Evolutionary conservation across 1,140 invertebrate genomes (phyloP).

Genomic region (Apolygus lucorum): DNA sequence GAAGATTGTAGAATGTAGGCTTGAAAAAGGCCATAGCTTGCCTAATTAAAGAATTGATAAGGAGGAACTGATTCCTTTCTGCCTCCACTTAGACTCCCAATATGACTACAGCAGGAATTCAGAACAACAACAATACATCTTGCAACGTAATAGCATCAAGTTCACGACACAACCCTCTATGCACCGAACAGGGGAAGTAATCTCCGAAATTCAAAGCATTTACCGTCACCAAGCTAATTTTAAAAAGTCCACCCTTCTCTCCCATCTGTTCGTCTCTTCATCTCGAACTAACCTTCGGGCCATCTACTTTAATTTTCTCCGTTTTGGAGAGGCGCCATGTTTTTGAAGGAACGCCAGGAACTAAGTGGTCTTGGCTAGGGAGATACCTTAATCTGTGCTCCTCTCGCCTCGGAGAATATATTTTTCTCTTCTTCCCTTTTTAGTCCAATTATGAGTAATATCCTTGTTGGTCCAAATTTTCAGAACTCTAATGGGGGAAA

Average conservation of each 20-base stretch:
- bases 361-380: too few relatives aligned
- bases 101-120: too few relatives aligned
- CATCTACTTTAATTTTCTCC: slow-evolving; percentile 6
- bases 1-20: not conserved
- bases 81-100: too few relatives aligned
- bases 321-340: not conserved
- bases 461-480: not conserved
- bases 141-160: too few relatives aligned
- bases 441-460: not conserved
- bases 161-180: too few relatives aligned
- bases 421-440: not conserved
- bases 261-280: not conserved
- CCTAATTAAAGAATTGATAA: too few relatives aligned
- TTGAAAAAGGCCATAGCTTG: not conserved
- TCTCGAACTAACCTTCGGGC: slow-evolving; percentile 6
- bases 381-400: not conserved
- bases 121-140: too few relatives aligned
- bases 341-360: not conserved
- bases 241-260: not conserved
- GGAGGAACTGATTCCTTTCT: too few relatives aligned
- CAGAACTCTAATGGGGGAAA: too few relatives aligned
- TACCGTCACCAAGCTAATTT: slow-evolving; percentile 3
- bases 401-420: not conserved
- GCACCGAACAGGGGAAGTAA: not conserved
- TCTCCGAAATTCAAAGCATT: slow-evolving; percentile 6